A percentile compares a stretch with the other conserved stretches of the same genome.
phyloP scores from a whole-genome alignment of 2,888 invertebrate species.

The Rhogogaster chlorosoma region DNA sequence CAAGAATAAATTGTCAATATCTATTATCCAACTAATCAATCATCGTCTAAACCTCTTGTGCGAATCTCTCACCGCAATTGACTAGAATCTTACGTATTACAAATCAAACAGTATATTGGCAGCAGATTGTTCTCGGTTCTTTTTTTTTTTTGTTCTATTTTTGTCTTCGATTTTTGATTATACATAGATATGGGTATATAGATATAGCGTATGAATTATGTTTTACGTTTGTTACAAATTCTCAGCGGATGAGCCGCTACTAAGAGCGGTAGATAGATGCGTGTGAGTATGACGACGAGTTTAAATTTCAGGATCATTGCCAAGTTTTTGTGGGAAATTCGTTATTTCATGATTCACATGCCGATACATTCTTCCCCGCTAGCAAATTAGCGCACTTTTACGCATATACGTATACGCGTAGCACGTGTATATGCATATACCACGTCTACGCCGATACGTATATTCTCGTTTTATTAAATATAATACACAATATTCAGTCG shows the following conservation, averaged over 20 bases:
- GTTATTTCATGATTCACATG: not conserved
- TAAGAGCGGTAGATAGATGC: not conserved
- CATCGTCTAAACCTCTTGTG: not conserved
- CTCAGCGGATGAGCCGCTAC: not conserved
- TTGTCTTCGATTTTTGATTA: not conserved
- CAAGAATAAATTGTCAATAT: not conserved
- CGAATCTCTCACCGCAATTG: not conserved
- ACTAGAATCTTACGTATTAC: not conserved
- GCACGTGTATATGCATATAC: not conserved
- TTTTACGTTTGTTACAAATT: conserved; percentile 1
- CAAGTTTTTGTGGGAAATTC: not conserved
- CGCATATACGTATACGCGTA: not conserved
- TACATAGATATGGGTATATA: not conserved
- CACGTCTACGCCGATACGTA: not conserved
- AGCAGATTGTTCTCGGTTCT: not conserved
- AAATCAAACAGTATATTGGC: conserved; percentile 1
- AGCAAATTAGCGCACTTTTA: not conserved
- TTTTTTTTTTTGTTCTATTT: not conserved
- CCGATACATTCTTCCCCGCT: not conserved
- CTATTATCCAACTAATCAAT: not conserved
- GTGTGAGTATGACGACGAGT: not conserved
- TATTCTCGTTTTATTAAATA: not conserved
- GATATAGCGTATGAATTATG: not conserved
- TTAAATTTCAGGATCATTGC: not conserved
- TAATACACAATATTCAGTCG: not conserved